Evolutionary conservation across 2,888 invertebrate genomes (phyloP).

Genomic region (Parnassius mnemosyne): DNA sequence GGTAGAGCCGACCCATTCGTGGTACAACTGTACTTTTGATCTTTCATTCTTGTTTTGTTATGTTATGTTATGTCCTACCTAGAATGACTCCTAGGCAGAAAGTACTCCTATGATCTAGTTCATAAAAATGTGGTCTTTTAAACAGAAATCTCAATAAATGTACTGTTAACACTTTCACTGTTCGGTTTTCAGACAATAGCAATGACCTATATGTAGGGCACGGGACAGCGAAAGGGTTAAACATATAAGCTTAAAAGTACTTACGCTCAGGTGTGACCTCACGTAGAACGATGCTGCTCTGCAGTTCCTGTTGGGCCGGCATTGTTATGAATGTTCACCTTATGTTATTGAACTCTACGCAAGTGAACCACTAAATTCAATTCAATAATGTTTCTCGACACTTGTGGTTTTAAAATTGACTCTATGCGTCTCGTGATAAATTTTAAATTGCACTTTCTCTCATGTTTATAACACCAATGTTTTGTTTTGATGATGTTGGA

Average conservation of each 20-base stretch:
- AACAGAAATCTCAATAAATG: too few species aligned
- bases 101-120: too few species aligned
- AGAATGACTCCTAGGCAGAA: too few species aligned
- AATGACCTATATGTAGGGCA: too few species aligned
- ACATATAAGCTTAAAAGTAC: constrained; percentile 34
- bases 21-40: too few species aligned
- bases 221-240: too few species aligned
- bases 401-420: not conserved
- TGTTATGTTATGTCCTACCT: too few species aligned
- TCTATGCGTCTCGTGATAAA: not conserved
- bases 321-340: constrained; percentile 40
- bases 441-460: constrained; percentile 16
- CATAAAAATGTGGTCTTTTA: too few species aligned
- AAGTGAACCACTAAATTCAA: constrained; percentile 9
- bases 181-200: too few species aligned
- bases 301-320: constrained; percentile 61
- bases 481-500: constrained; percentile 6
- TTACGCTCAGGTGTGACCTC: constrained; percentile 72
- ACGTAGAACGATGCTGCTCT: constrained; percentile 57
- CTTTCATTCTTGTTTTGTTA: too few species aligned
- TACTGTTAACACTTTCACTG: too few species aligned
- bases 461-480: constrained; percentile 11
- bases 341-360: constrained; percentile 22
- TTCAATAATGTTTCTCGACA: constrained; percentile 5
- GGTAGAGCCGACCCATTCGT: too few species aligned